Evolutionary conservation across 2,113 vertebrate species (phyloP).

Genomic region (Cercocebus atys): DNA sequence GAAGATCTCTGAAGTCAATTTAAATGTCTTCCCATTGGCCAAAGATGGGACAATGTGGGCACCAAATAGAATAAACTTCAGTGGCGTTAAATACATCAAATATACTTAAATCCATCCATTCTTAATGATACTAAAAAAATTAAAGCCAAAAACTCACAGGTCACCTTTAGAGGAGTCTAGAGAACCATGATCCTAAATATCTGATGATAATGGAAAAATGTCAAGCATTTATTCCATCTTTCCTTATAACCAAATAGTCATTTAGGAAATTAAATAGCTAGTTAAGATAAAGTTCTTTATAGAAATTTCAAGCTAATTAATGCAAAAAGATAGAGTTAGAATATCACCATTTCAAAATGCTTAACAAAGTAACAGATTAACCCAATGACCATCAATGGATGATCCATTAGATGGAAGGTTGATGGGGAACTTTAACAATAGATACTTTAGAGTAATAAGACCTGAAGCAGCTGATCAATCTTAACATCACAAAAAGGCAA

Average conservation of each 20-base stretch:
- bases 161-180: neutral
- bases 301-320: constrained; percentile 22
- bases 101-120: neutral
- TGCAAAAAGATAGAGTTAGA: neutral
- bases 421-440: neutral
- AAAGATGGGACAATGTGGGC: neutral
- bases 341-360: neutral
- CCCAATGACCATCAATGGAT: neutral
- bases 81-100: neutral
- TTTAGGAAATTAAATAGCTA: neutral
- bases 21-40: neutral
- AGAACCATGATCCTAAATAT: constrained; percentile 1
- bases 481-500: neutral
- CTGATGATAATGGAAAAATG: neutral
- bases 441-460: neutral
- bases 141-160: neutral
- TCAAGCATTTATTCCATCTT: neutral
- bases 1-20: neutral
- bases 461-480: neutral
- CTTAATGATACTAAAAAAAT: constrained; percentile 3
- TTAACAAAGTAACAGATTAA: neutral
- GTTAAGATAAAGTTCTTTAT: neutral
- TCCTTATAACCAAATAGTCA: neutral
- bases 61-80: neutral
- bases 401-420: neutral